A percentile compares a stretch with the other conserved stretches of the same genome.
phyloP scores from a whole-genome alignment of 2,113 vertebrate genomes.

The Catharus fuscescens region DNA sequence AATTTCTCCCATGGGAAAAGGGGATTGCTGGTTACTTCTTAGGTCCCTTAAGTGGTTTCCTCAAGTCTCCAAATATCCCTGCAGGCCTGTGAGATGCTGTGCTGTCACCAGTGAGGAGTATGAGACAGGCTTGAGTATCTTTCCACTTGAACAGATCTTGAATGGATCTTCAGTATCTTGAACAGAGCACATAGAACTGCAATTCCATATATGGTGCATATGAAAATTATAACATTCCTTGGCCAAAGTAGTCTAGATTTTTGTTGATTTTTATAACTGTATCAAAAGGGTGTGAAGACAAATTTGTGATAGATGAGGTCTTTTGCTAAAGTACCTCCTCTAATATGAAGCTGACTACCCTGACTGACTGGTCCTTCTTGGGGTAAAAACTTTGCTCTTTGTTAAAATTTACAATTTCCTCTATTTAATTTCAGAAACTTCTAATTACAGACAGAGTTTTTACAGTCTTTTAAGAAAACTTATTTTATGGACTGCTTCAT shows the following conservation, averaged over 20 bases:
- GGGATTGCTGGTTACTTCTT: neutral
- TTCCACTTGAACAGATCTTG: neutral
- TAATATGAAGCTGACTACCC: neutral
- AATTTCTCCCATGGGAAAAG: neutral
- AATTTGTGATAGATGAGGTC: neutral
- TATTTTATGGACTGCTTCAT: neutral
- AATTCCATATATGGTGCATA: neutral
- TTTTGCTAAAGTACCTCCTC: neutral
- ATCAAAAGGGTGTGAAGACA: neutral
- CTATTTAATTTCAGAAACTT: neutral
- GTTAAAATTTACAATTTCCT: neutral
- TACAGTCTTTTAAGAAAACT: neutral
- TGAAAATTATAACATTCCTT: neutral
- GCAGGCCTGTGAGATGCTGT: neutral
- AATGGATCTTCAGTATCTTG: neutral
- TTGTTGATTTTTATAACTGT: neutral
- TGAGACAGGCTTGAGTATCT: neutral
- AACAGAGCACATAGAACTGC: neutral
- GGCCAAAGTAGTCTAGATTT: neutral
- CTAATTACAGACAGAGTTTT: neutral
- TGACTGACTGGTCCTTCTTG: neutral
- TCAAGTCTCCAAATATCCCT: neutral
- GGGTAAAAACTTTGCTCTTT: neutral
- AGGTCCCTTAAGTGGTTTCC: neutral
- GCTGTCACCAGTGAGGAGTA: neutral